Evolutionary conservation across 2,888 invertebrate genomes (phyloP), one percentile per base, ranked within the genome.

Genomic region (Hirtodrosophila duncani): DNA sequence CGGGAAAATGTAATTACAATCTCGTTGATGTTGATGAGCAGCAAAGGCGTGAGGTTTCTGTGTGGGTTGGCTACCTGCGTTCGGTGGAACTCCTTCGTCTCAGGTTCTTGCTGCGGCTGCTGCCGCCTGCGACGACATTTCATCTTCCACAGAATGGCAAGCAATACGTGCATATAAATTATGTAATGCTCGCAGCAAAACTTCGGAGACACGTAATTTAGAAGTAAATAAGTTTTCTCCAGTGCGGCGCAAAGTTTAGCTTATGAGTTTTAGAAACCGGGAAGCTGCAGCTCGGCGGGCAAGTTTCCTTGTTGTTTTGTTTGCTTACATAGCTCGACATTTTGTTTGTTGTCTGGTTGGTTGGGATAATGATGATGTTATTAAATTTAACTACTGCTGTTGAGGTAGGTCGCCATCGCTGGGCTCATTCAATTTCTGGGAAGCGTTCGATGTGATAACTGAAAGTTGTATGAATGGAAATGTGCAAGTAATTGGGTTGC

Each of bases 151-250:
- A 36, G 60, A 58, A 51, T 38, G n/a, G n/a, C n/a, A n/a, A n/a
- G 63, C 63, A 79, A 59, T 67, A 79, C 81, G 81, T 81, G 81
- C 79, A 74, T 78, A 78, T 81, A 81, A 81, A 81, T 70, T 79
- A 53, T 75, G 67, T 71, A 74, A 70, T 81, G 64, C n/a, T 53
- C 61, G 64, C 39, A 51, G 42, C 41, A 65, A 37, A 56, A 79
- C 53, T 67, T 65, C 52, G 55, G 49, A 42, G 66, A 75, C 80
- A 77, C 77, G 79, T 75, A 79, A 72, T 63, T 77, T 67, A 61
- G 53, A 66, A 67, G 68, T 66, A 68, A 81, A 72, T 72, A 79
- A 77, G 52, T 75, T 64, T 62, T 53, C 39, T 31, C 44, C 58
- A 33, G 34, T 50, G 37, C 20, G 17, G 39, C 18, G 24, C 29